A percentile compares a stretch with the other conserved stretches of the same genome.
These are phyloP conservation scores for Bambusicola thoracicus DNA, from an alignment of 2,113 vertebrate genomes.

Conservation along the genomic window DNA sequence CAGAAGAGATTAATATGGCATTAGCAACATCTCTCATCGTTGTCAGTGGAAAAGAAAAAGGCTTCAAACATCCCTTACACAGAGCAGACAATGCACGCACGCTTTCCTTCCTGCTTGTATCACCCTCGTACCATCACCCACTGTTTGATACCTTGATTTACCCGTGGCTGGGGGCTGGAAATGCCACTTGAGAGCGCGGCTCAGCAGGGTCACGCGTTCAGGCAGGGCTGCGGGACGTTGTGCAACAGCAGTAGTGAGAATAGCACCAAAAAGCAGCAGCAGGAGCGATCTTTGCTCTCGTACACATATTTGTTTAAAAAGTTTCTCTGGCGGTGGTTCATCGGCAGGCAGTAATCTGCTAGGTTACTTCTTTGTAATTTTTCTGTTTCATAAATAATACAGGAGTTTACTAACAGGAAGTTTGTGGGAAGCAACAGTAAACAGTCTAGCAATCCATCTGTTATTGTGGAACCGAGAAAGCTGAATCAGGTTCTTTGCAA, in stretches of 20 bases:
- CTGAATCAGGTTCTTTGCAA: slow-evolving; percentile 76
- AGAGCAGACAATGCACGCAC: background rate
- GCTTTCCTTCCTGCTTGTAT: fast-evolving
- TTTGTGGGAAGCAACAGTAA: slow-evolving; percentile 81
- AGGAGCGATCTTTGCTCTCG: slow-evolving; percentile 17
- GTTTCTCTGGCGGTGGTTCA: slow-evolving; percentile 70
- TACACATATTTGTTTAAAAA: slow-evolving; percentile 40
- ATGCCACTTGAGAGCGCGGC: background rate
- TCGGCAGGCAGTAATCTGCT: slow-evolving; percentile 75
- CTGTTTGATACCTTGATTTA: background rate
- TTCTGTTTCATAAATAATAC: slow-evolving; percentile 85
- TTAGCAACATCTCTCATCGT: background rate
- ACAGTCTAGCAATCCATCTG: slow-evolving; percentile 84
- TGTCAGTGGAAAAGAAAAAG: slow-evolving; percentile 1
- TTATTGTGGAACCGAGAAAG: slow-evolving; percentile 78
- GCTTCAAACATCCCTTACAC: background rate
- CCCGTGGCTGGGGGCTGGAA: background rate
- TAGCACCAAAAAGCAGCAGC: background rate
- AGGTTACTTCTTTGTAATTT: slow-evolving; percentile 79
- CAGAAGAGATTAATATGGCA: slow-evolving; percentile 1
- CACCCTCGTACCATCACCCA: background rate
- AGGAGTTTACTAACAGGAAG: slow-evolving; percentile 84
- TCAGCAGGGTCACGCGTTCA: background rate
- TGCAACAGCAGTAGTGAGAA: slow-evolving; percentile 7
- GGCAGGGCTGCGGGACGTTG: background rate